These are phyloP conservation scores for Calyptommatus sinebrachiatus DNA, from an alignment of 2,113 vertebrate species.

Conservation along the genomic window DNA sequence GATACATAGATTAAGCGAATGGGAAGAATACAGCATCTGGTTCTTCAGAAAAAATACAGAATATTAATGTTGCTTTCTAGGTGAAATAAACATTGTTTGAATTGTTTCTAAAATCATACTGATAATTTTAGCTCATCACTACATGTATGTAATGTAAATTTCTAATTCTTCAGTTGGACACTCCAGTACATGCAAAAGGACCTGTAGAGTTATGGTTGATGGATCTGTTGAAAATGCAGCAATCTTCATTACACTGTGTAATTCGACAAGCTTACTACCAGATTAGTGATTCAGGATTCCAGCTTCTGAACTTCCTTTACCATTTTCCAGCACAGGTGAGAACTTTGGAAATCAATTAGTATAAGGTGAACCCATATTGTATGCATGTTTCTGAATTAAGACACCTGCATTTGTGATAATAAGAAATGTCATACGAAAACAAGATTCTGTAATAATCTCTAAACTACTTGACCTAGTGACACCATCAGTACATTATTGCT, in stretches of 20 bases:
- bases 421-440: background rate
- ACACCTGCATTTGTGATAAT: background rate
- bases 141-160: background rate
- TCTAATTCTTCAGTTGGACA: conserved; percentile 73
- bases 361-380: no score
- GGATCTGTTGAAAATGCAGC: conserved; percentile 74
- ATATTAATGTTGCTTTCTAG: background rate
- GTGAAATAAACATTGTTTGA: background rate
- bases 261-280: conserved; percentile 77
- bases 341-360: background rate
- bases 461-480: no score
- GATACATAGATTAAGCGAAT: no score
- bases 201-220: conserved; percentile 84
- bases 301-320: conserved; percentile 78
- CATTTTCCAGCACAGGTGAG: conserved; percentile 85
- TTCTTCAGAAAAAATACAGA: no score
- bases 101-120: no score
- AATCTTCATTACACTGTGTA: conserved; percentile 79
- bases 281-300: conserved; percentile 78
- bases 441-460: no score
- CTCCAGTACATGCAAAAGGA: conserved; percentile 79
- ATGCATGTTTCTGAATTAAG: no score
- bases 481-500: no score
- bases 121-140: no score
- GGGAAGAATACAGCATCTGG: no score